These are phyloP conservation scores for Ascaphus truei DNA, from an alignment of 2,113 vertebrate species.

Conservation along the genomic window DNA sequence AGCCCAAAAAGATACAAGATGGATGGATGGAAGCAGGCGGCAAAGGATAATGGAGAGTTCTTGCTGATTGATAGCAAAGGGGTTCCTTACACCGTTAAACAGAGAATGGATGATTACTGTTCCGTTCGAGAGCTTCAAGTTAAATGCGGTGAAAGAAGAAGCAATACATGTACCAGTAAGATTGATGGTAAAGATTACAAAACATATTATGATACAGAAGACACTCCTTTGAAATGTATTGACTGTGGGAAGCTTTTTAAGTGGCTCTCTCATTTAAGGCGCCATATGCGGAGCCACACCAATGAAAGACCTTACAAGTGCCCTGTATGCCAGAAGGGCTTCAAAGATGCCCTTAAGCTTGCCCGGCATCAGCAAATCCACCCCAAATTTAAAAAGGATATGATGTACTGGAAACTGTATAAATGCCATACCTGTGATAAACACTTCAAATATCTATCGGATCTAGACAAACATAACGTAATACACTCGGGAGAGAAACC, in stretches of 20 bases:
- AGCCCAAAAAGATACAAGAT: not conserved
- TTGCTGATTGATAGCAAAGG: not conserved
- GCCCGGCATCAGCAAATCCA: constrained; percentile 53
- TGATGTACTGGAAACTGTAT: constrained; percentile 50
- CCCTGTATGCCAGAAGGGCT: constrained; percentile 8
- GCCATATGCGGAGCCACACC: constrained; percentile 17
- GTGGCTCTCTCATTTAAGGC: not conserved
- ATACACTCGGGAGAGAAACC: constrained; percentile 56
- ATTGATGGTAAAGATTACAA: not conserved
- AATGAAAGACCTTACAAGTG: constrained; percentile 25
- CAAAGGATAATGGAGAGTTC: not conserved
- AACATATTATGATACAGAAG: constrained; percentile 38
- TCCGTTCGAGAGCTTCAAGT: no score
- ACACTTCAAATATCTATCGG: constrained; percentile 51
- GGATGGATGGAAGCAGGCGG: not conserved
- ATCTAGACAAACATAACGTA: constrained; percentile 51
- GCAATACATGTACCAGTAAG: not conserved
- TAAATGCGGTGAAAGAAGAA: not conserved
- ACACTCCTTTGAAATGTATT: constrained; percentile 48
- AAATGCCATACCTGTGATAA: constrained; percentile 48
- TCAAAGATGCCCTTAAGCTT: constrained; percentile 50
- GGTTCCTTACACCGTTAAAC: not conserved
- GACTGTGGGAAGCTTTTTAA: constrained; percentile 48
- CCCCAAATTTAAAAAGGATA: no score
- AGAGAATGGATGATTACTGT: not conserved